Percentiles rank a stretch among this genome's conserved stretches.
phyloP scores from a whole-genome alignment of 23 tunicate species.

The Aplidium turbinatum region DNA sequence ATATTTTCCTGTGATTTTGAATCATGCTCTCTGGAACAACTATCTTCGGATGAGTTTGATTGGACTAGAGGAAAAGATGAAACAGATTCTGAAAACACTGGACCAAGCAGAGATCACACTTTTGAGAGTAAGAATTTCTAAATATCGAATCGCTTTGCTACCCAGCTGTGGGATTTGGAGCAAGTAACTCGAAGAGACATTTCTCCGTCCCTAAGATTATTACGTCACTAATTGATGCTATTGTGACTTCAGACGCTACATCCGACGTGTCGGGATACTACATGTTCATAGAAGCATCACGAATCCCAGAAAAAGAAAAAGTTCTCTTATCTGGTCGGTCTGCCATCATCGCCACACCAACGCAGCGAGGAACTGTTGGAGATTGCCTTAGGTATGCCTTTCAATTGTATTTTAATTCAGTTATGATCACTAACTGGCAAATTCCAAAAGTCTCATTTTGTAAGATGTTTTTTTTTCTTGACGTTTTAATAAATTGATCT shows the following conservation, averaged over 20 bases:
- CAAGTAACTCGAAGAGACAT: no score
- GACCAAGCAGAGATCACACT: constrained; percentile 50
- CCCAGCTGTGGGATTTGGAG: no score
- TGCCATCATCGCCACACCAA: constrained; percentile 30
- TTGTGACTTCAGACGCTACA: neutral
- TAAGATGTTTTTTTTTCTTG: neutral
- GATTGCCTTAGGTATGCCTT: constrained; percentile 26
- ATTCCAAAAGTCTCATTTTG: neutral
- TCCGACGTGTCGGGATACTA: neutral
- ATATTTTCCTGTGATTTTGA: constrained; percentile 37
- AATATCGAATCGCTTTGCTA: neutral
- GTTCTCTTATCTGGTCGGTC: constrained; percentile 3
- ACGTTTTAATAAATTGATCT: no score
- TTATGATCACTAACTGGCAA: neutral
- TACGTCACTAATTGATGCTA: no score
- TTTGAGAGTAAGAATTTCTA: constrained; percentile 14
- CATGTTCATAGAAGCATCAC: constrained; percentile 35
- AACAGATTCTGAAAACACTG: constrained; percentile 32
- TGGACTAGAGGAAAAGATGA: constrained; percentile 8
- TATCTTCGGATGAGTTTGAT: constrained; percentile 26
- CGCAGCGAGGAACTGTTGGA: constrained; percentile 2
- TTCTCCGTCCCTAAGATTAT: no score
- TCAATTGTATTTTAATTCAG: no score
- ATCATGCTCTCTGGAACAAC: neutral
- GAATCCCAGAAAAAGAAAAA: neutral